phyloP scores from a whole-genome alignment of 1,140 invertebrate genomes.

The Metopolophium dirhodum region DNA sequence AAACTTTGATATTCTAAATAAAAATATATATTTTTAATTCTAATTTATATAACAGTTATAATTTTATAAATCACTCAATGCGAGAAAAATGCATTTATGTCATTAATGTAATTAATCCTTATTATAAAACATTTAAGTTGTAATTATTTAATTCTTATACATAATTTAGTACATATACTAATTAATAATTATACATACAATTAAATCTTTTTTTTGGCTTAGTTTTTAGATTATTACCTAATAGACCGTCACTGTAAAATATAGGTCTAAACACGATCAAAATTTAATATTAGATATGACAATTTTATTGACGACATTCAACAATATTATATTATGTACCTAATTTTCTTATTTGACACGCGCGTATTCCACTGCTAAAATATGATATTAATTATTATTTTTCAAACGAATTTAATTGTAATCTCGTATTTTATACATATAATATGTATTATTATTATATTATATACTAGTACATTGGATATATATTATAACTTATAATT shows the following conservation, averaged over 20 bases:
- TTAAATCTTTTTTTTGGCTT: background rate
- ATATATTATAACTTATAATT: background rate
- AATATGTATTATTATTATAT: background rate
- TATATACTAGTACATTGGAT: background rate
- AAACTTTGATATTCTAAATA: background rate
- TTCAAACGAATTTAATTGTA: background rate
- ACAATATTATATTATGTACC: background rate
- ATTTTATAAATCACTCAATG: background rate
- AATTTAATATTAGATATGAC: background rate
- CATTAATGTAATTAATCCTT: background rate
- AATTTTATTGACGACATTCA: background rate
- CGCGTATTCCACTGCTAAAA: background rate
- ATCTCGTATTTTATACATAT: background rate
- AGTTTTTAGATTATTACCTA: background rate
- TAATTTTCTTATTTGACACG: background rate
- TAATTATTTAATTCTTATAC: background rate
- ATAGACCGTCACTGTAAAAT: background rate
- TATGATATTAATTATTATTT: background rate
- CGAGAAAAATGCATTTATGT: background rate
- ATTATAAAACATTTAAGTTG: too few relatives aligned
- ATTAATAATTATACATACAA: background rate
- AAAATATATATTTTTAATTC: slow-evolving; percentile 14
- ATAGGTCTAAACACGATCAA: background rate
- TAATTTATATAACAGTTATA: background rate
- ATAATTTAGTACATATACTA: background rate